These are phyloP conservation scores for Megalops cyprinoides DNA, from an alignment of 2,797 vertebrate species.

Conservation along the genomic window DNA sequence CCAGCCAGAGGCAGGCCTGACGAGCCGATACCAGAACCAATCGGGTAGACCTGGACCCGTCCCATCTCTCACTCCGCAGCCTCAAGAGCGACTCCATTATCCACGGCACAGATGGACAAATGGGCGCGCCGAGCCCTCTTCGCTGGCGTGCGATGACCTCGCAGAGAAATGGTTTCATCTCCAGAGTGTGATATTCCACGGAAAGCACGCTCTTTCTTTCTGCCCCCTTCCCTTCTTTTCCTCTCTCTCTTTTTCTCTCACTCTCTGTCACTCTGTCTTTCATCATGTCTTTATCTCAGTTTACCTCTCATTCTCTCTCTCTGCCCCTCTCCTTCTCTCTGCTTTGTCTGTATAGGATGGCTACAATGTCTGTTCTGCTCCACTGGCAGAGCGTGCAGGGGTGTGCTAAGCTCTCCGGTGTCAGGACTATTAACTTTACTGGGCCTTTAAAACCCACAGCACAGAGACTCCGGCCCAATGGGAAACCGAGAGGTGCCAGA, in stretches of 20 bases:
- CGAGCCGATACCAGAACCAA: conserved; percentile 3
- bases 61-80: background rate
- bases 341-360: background rate
- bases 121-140: background rate
- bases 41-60: background rate
- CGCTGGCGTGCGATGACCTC: conserved; percentile 6
- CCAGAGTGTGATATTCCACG: background rate
- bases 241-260: background rate
- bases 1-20: background rate
- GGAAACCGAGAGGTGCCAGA: background rate
- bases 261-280: background rate
- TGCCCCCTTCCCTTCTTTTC: background rate
- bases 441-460: background rate
- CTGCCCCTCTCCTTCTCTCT: background rate
- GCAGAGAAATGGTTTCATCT: background rate
- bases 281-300: background rate
- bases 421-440: background rate
- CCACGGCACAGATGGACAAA: background rate
- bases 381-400: background rate
- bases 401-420: background rate
- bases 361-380: conserved; percentile 1
- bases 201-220: background rate
- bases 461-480: too few relatives aligned
- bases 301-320: background rate
- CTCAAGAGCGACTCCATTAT: background rate